phyloP scores from a whole-genome alignment of 1,140 invertebrate genomes.

The Caenorhabditis inopinata region DNA sequence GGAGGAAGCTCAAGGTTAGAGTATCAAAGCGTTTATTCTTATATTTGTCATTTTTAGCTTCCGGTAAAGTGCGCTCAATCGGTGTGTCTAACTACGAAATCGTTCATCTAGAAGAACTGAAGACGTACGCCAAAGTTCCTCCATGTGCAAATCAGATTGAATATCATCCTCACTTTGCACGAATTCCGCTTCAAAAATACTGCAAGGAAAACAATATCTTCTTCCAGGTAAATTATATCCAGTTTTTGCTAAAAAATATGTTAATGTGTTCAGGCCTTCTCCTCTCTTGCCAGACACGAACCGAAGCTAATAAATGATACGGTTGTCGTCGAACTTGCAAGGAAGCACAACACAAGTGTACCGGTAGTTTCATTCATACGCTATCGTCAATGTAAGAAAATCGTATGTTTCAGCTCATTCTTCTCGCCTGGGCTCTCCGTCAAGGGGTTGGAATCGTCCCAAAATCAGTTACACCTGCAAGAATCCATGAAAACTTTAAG shows the following conservation, averaged over 20 bases:
- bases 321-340: conserved; percentile 48
- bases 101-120: conserved; percentile 75
- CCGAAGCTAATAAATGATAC: conserved; percentile 54
- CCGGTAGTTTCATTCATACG: not conserved
- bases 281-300: conserved; percentile 55
- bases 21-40: not conserved
- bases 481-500: conserved; percentile 56
- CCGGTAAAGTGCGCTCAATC: conserved; percentile 72
- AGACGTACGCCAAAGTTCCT: conserved; percentile 70
- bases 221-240: conserved; percentile 67
- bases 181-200: conserved; percentile 64
- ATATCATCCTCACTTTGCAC: conserved; percentile 69
- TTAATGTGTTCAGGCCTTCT: conserved; percentile 54
- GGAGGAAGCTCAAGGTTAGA: conserved; percentile 53
- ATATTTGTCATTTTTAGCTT: conserved; percentile 28
- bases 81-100: conserved; percentile 82
- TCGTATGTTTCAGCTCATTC: conserved; percentile 45
- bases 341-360: conserved; percentile 53
- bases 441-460: conserved; percentile 61
- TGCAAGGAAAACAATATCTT: conserved; percentile 67
- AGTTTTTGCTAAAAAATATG: not conserved
- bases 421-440: conserved; percentile 56
- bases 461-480: conserved; percentile 57
- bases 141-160: conserved; percentile 71
- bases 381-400: not conserved